A percentile compares a stretch with the other conserved stretches of the same genome.
phyloP scores from a whole-genome alignment of 2,888 invertebrate genomes.

The Crioceris asparagi region DNA sequence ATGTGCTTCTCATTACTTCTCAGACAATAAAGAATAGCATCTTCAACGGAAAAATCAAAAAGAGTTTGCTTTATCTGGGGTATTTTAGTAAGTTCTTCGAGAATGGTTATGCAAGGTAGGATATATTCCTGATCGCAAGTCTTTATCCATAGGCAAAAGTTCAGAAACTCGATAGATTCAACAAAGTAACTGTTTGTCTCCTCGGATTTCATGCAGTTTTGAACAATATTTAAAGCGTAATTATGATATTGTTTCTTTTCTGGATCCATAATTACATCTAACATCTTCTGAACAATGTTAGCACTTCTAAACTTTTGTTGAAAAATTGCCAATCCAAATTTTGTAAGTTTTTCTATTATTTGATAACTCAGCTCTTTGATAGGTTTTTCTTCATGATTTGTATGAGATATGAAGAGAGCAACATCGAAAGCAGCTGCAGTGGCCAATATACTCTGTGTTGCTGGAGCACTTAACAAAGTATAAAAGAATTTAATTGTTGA shows the following conservation, averaged over 20 bases:
- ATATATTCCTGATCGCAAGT: constrained; percentile 22
- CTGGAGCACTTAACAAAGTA: constrained; percentile 22
- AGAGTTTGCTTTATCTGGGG: constrained; percentile 25
- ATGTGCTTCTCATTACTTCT: constrained; percentile 22
- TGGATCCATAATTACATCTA: constrained; percentile 23
- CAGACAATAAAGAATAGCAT: constrained; percentile 25
- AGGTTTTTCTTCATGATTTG: constrained; percentile 14
- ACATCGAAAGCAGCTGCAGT: constrained; percentile 21
- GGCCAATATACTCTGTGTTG: constrained; percentile 19
- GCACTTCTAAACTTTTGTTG: constrained; percentile 18
- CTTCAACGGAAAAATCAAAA: constrained; percentile 29
- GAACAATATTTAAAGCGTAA: constrained; percentile 22
- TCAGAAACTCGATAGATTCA: constrained; percentile 26
- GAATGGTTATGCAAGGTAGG: constrained; percentile 18
- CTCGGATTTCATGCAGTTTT: constrained; percentile 24
- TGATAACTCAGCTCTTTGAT: constrained; percentile 18
- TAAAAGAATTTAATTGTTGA: constrained; percentile 22
- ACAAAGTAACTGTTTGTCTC: constrained; percentile 25
- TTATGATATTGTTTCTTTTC: constrained; percentile 14
- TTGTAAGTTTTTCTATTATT: constrained; percentile 22
- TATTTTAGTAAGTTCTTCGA: constrained; percentile 22
- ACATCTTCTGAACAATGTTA: constrained; percentile 18
- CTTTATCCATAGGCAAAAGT: constrained; percentile 27
- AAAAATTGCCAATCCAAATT: constrained; percentile 21
- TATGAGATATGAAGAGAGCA: constrained; percentile 17